Percentiles rank a stretch among this genome's conserved stretches.
Conservation (phyloP, 2,797 vertebrate genomes). For the Botia kubotai region DNA sequence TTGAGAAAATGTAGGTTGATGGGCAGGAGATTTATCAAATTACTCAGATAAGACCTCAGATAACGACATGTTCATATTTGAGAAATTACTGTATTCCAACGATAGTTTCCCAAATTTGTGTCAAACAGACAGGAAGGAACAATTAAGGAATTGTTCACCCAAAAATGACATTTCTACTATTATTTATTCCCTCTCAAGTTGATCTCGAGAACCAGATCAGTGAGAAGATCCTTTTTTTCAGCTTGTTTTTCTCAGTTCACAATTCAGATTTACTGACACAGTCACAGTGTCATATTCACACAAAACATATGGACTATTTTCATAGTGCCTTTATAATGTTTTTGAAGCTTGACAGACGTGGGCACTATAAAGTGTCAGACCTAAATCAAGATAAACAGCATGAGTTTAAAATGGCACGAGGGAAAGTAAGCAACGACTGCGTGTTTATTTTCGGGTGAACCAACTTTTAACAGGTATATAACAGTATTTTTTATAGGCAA, state of each 20-base stretch:
- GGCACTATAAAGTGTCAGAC: background rate
- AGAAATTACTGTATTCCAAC: conserved; percentile 19
- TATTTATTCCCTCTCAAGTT: background rate
- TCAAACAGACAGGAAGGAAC: background rate
- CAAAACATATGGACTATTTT: background rate
- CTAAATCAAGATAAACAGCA: background rate
- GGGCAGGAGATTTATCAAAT: conserved; percentile 10
- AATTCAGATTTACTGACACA: background rate
- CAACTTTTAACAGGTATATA: no score
- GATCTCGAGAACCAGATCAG: background rate
- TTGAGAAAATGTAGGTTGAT: conserved; percentile 15
- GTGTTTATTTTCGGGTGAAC: no score
- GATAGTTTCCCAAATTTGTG: background rate
- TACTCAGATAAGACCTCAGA: background rate
- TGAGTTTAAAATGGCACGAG: no score
- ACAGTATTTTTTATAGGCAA: no score
- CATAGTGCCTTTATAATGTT: background rate
- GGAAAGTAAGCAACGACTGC: no score
- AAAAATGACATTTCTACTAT: background rate
- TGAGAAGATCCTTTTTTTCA: background rate
- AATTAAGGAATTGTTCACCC: background rate
- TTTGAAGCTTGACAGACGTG: background rate
- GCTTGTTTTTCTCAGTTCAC: background rate
- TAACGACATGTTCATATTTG: conserved; percentile 3
- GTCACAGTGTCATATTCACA: background rate